phyloP scores from a whole-genome alignment of 2,888 invertebrate species.

The Drosophila rellima region DNA sequence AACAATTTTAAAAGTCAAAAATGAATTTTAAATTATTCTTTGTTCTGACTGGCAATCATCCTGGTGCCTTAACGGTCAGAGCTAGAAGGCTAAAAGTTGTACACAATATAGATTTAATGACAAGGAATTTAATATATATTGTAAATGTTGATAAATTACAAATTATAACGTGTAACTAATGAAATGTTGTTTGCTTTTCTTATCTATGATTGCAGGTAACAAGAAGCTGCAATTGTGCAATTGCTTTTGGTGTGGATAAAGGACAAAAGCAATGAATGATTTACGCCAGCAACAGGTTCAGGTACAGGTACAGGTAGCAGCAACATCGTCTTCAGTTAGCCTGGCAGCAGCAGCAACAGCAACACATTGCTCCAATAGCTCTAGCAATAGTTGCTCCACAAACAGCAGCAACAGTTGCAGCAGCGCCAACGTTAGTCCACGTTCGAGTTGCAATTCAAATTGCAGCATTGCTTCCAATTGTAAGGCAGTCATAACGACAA shows the following conservation, averaged over 20 bases:
- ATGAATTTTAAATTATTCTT: too few species aligned
- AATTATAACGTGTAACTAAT: conserved; percentile 3
- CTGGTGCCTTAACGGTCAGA: too few species aligned
- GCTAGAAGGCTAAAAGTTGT: too few species aligned
- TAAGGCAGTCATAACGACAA: conserved; percentile 41
- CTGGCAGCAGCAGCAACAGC: conserved; percentile 50
- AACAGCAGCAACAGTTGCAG: conserved; percentile 34
- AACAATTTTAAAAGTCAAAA: too few species aligned
- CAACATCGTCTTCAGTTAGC: conserved; percentile 74
- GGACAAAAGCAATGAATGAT: conserved; percentile 76
- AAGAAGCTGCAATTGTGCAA: conserved; percentile 7
- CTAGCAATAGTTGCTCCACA: conserved; percentile 39
- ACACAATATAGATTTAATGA: too few species aligned
- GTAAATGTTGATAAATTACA: not conserved
- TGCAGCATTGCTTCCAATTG: conserved; percentile 39
- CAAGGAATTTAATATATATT: too few species aligned
- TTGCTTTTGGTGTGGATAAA: conserved; percentile 58
- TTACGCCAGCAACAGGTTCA: conserved; percentile 76
- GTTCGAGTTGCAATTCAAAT: conserved; percentile 45
- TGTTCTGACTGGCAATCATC: too few species aligned
- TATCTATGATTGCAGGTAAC: conserved; percentile 7
- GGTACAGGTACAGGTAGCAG: conserved; percentile 68
- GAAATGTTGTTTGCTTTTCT: not conserved
- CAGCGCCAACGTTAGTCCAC: conserved; percentile 51
- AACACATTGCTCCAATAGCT: conserved; percentile 34